Base-by-base conservation (phyloP, 1,140 invertebrate species). In the Stegodyphus dumicola region DNA sequence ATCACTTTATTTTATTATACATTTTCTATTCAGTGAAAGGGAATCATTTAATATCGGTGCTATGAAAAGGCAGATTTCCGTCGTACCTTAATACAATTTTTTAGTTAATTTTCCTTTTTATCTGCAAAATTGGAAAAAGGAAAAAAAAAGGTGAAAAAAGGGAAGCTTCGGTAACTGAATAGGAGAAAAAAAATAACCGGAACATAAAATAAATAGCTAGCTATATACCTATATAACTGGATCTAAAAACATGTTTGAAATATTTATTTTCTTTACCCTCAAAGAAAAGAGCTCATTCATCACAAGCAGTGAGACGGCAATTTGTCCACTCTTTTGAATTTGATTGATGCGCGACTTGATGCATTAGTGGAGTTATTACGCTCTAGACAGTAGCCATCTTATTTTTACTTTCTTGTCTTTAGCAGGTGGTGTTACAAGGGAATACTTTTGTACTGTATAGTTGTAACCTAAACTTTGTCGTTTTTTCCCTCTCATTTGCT, bases 291-390 rank as follows among this genome's bases (percentile, higher is more conserved):
- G 9, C 75, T 52, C 75, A 66, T 77, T 77, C 75, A 77, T 77
- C 75, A 51, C 13, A 65, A 17, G 56, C 5, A 9, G 10, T 6
- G 7, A 60, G 73, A 75, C 33, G 64, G 11, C 76, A 78, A 78
- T 78, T 78, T 78, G 76, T 78, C 76, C 76, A 53, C 51, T 75
- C 33, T 67, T n/a, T 78, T 78, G 48, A 67, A 69, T 53, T 52
- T 78, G 76, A 78, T 78, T n/a, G 76, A 78, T 78, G 64, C 49
- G 0, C 3, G 15, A 53, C 56, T 52, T 65, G 64, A 78, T 78
- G 56, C 17, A 64, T 60, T 53, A 6, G 33, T n/a, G 13, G 48
- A 33, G n/a, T 77, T 64, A 48, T 67, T 49, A 49, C 7, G 65
- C 65, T 52, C 13, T 48, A 71, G 11, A 71, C 33, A 33, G 33